Evolutionary conservation across 2,888 invertebrate genomes (phyloP), one percentile per base, ranked within the genome.

Genomic region (Scaptomyza reducta): DNA sequence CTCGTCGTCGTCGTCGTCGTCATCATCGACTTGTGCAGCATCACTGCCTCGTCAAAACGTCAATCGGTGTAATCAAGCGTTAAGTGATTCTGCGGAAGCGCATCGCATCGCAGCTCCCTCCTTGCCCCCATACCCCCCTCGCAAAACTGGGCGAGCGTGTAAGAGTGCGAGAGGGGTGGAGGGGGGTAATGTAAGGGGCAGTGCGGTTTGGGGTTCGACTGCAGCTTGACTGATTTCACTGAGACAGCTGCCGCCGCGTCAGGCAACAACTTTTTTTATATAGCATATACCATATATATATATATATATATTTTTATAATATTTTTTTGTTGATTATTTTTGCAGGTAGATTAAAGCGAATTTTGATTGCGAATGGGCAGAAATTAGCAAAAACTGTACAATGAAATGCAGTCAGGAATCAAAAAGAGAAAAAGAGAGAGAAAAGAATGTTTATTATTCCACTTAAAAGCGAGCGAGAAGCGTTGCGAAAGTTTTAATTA

Each of bases 31-130:
- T 87, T 82, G 85, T 82, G 80, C 84, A 86, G 76, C 88, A 81
- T 82, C 85, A 89, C 75, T 76, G 78, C 79, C 87, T 84, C 81
- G 87, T 86, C 80, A 84, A 83, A 89, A 83, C 84, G 86, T 79
- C 83, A 80, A 89, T 89, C 89, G 84, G 79, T 80, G 89, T 89
- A 89, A 89, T 89, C 88, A 89, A 89, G 88, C 88, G 88, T 89
- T 89, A 89, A 89, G 88, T 89, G 88, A 89, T 89, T 89, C 89
- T 79, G 88, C 80, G 87, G 84, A 89, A 86, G 88, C 77, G 85
- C 76, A 80, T 63, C 87, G 57, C 57, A 35, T 65, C 87, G 57
- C 55, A 35, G 6, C 38, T 14, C n/a, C 54, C 22, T 6, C 14
- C 7, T 6, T 7, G 2, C 35, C n/a, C 35, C 2, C 35, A 6